phyloP scores from a whole-genome alignment of 2,888 invertebrate genomes.

The Quadroppia sp. region DNA sequence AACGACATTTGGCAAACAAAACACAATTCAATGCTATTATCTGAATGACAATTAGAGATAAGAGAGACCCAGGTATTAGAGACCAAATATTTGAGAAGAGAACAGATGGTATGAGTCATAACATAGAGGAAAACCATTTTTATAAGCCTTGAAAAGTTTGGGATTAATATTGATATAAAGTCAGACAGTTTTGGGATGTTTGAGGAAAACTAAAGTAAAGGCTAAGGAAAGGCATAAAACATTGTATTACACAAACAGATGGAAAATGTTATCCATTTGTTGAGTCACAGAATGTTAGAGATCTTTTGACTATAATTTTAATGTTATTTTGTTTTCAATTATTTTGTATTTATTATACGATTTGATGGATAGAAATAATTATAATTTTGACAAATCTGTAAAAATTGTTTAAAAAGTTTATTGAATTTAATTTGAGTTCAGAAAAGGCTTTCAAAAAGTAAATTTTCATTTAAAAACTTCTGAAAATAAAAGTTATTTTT shows the following conservation, averaged over 20 bases:
- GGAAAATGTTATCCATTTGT: neutral
- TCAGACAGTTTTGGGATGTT: neutral
- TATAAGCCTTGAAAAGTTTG: neutral
- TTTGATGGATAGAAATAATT: too few species aligned
- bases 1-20: constrained; percentile 27
- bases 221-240: neutral
- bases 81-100: constrained; percentile 5
- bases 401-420: too few species aligned
- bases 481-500: neutral
- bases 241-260: neutral
- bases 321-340: too few species aligned
- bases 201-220: neutral
- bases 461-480: neutral
- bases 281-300: too few species aligned
- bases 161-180: neutral
- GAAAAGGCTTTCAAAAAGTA: too few species aligned
- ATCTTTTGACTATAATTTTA: too few species aligned
- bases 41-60: neutral
- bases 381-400: too few species aligned
- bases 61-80: too few species aligned
- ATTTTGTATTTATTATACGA: too few species aligned
- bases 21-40: neutral
- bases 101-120: constrained; percentile 26
- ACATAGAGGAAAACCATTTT: neutral
- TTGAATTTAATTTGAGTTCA: too few species aligned